Evolutionary conservation across 2,888 invertebrate genomes (phyloP).

Genomic region (Sylvicola cinctus): DNA sequence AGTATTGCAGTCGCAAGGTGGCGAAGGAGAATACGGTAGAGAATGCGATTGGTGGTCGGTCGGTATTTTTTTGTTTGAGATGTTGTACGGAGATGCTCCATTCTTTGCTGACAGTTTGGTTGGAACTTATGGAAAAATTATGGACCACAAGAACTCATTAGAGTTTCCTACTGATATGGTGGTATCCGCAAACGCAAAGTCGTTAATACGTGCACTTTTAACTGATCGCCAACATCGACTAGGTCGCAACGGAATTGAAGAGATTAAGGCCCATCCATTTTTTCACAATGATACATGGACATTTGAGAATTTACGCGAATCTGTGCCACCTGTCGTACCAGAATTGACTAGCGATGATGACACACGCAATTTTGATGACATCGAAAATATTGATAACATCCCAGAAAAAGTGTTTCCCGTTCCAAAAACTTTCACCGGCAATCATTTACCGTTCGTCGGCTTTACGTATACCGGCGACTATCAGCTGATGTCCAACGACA

Average conservation of each 20-base stretch:
- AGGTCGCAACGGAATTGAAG: constrained; percentile 80
- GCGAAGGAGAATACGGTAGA: constrained; percentile 86
- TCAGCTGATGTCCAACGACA: constrained; percentile 46
- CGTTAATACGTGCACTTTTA: constrained; percentile 80
- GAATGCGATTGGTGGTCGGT: constrained; percentile 99
- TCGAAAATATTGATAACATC: constrained; percentile 72
- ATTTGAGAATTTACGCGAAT: constrained; percentile 84
- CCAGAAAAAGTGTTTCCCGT: constrained; percentile 87
- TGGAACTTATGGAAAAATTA: constrained; percentile 96
- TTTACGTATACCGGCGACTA: constrained; percentile 95
- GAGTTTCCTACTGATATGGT: constrained; percentile 90
- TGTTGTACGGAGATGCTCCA: constrained; percentile 96
- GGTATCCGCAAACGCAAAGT: constrained; percentile 71
- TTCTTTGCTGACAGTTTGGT: constrained; percentile 98
- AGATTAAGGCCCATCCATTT: constrained; percentile 87
- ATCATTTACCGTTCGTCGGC: constrained; percentile 95
- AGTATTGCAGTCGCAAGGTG: constrained; percentile 90
- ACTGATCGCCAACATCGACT: constrained; percentile 79
- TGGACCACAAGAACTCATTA: constrained; percentile 94
- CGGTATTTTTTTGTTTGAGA: constrained; percentile 96
- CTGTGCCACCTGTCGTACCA: constrained; percentile 92
- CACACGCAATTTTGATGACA: constrained; percentile 95
- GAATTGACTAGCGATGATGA: constrained; percentile 92
- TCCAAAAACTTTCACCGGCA: constrained; percentile 94
- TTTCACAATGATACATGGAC: constrained; percentile 96